phyloP scores from a whole-genome alignment of 1,140 invertebrate species.

The Metaphire vulgaris region DNA sequence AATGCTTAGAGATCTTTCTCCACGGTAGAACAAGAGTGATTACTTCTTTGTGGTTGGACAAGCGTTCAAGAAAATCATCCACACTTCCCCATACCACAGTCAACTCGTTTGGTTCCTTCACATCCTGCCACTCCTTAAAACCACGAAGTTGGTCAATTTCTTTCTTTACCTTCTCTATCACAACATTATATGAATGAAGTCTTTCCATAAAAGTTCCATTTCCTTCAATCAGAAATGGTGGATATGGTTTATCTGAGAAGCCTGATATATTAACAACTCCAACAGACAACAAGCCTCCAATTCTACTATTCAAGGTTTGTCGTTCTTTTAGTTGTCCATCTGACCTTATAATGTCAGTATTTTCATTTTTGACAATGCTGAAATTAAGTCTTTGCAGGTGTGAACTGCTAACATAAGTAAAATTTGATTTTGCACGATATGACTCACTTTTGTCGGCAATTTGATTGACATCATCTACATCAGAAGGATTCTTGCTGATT shows the following conservation, averaged over 20 bases:
- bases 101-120: conserved; percentile 11
- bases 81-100: conserved; percentile 27
- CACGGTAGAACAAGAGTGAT: conserved; percentile 17
- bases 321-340: no score
- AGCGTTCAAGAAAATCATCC: conserved; percentile 23
- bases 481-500: no score
- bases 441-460: not conserved
- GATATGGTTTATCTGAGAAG: not conserved
- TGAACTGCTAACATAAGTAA: not conserved
- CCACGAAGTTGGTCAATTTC: conserved; percentile 7
- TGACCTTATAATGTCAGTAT: not conserved
- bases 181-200: conserved; percentile 8
- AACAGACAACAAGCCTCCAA: not conserved
- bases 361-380: not conserved
- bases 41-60: conserved; percentile 6
- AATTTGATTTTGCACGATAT: not conserved
- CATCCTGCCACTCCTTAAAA: conserved; percentile 15
- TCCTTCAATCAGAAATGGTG: not conserved
- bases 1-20: not conserved
- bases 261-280: not conserved
- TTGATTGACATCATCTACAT: no score
- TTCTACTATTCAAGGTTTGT: no score
- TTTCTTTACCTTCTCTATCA: conserved; percentile 13
- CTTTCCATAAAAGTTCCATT: conserved; percentile 19
- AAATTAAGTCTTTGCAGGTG: not conserved